A percentile compares a stretch with the other conserved stretches of the same genome.
Evolutionary conservation across 2,113 vertebrate species (phyloP).

Genomic region (Nycticryphes semicollaris): DNA sequence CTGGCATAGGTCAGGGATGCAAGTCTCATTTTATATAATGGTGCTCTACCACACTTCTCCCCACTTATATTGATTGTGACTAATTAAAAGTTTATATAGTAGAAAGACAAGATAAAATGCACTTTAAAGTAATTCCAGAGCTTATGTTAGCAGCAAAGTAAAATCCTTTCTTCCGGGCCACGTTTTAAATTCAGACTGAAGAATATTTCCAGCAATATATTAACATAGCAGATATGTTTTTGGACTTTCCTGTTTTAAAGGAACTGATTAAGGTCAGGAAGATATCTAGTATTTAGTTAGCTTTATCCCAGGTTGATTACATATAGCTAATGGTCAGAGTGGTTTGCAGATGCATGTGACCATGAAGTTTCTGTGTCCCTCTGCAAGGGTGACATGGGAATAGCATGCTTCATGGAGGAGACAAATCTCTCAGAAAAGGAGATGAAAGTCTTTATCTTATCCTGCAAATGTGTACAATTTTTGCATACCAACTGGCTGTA

Average conservation of each 20-base stretch:
- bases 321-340: not conserved
- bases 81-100: slow-evolving; percentile 5
- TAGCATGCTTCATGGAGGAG: not conserved
- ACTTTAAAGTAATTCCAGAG: not conserved
- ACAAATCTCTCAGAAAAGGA: not conserved
- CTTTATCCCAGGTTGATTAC: not conserved
- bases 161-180: not conserved
- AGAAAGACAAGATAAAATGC: slow-evolving; percentile 17
- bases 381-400: not conserved
- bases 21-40: slow-evolving; percentile 1
- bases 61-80: not conserved
- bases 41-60: not conserved
- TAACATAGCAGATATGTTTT: not conserved
- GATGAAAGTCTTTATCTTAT: not conserved
- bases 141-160: not conserved
- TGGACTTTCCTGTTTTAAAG: not conserved
- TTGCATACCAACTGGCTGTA: rapidly evolving
- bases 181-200: not conserved
- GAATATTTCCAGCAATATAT: not conserved
- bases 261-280: not conserved
- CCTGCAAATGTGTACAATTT: not conserved
- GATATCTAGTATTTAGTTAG: not conserved
- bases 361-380: not conserved
- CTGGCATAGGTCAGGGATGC: not conserved
- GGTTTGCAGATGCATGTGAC: rapidly evolving